Evolutionary conservation across 2,888 invertebrate genomes (phyloP), one percentile per base, ranked within the genome.

Genomic region (Aspidapion aeneum): DNA sequence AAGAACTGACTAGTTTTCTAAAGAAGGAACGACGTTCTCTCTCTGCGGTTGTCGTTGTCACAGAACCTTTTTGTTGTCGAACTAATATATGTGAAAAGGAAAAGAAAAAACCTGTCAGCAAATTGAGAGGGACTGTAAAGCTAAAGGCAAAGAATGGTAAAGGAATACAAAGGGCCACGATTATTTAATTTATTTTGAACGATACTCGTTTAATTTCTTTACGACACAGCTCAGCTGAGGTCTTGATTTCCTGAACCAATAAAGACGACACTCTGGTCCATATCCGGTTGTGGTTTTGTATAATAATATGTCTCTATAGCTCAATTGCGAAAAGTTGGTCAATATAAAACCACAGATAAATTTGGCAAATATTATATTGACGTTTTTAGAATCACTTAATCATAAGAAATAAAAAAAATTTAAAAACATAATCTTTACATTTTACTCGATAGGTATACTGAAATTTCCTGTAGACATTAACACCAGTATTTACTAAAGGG

Each of bases 1-100:
- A 70, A 69, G 71, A 67, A 64, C 68, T 65, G 68, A 63, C 66
- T 35, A 52, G 63, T 61, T 66, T 66, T 72, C 65, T 68, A 62
- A 63, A 63, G 62, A 35, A 3, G 35, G 12, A 35, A 35, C 35
- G 35, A 12, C n/a, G n/a, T n/a, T n/a, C n/a, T 35, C 35, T 3
- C 60, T 63, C 5, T 35, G 35, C 35, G 35, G 35, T 35, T 35
- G 35, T 35, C 35, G 35, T 35, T 35, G 35, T 35, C 35, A 35
- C 35, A 35, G 5, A 35, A 12, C 5, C 5, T 35, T 35, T 35
- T 35, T 35, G 12, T 35, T 35, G 35, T 35, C 35, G 12, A 12
- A 35, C 35, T 35, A 35, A 35, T 35, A 35, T 35, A 35, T 35
- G 35, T 7, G 35, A 35, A 35, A 35, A 35, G 12, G 35, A 35